Evolutionary conservation across 2,888 invertebrate genomes (phyloP).

Genomic region (Brachypalpus laphriformis): DNA sequence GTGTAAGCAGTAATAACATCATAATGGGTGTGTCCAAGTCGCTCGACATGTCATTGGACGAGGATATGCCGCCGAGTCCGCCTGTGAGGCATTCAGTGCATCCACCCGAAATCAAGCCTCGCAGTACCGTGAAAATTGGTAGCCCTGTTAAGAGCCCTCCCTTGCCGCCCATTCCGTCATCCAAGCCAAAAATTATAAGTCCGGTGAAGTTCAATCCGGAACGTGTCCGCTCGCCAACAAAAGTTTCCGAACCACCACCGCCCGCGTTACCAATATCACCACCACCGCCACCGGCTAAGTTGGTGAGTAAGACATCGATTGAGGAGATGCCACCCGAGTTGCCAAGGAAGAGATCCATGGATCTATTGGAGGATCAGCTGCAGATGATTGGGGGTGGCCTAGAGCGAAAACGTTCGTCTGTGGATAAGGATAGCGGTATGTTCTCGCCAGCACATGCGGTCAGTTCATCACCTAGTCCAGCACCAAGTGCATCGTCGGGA

Average conservation of each 20-base stretch:
- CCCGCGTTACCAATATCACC: constrained; percentile 70
- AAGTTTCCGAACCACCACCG: constrained; percentile 77
- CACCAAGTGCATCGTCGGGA: constrained; percentile 82
- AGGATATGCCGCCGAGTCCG: constrained; percentile 80
- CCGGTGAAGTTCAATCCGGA: constrained; percentile 81
- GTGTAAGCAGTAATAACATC: constrained; percentile 63
- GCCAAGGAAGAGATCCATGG: constrained; percentile 81
- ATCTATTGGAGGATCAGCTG: constrained; percentile 79
- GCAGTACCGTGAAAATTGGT: constrained; percentile 80
- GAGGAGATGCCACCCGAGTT: constrained; percentile 81
- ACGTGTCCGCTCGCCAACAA: constrained; percentile 80
- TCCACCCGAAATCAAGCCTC: constrained; percentile 82
- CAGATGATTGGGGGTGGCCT: constrained; percentile 58
- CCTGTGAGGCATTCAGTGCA: constrained; percentile 79
- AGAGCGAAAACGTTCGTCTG: constrained; percentile 79
- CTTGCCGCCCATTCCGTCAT: constrained; percentile 81
- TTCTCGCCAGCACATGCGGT: constrained; percentile 76
- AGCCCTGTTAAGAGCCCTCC: constrained; percentile 82
- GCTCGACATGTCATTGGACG: constrained; percentile 72
- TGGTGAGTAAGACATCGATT: constrained; percentile 77
- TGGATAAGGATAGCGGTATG: constrained; percentile 76
- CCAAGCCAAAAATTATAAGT: constrained; percentile 81
- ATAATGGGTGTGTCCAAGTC: constrained; percentile 63
- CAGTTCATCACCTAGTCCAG: constrained; percentile 79
- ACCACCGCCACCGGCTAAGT: constrained; percentile 78